Evolutionary conservation across 2,888 invertebrate genomes (phyloP).

Genomic region (Prosapia bicincta): DNA sequence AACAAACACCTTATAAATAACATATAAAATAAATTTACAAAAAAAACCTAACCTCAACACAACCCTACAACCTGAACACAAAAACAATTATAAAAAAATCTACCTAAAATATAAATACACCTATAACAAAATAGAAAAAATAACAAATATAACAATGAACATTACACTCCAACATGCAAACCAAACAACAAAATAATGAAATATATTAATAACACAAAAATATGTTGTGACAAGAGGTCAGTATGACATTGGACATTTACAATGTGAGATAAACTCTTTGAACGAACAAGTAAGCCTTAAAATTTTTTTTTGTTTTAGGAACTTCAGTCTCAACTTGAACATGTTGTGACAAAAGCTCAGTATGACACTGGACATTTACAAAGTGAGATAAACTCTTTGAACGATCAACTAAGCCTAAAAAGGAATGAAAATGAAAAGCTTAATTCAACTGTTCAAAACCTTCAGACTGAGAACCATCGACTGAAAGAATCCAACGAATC

Average conservation of each 20-base stretch:
- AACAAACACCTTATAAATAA: too few relatives aligned
- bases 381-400: constrained; percentile 47
- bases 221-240: constrained; percentile 50
- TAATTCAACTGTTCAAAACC: constrained; percentile 18
- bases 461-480: constrained; percentile 48
- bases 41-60: too few relatives aligned
- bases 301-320: constrained; percentile 48
- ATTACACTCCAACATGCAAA: too few relatives aligned
- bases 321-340: constrained; percentile 52
- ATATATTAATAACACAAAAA: too few relatives aligned
- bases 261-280: constrained; percentile 48
- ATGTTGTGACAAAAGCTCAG: constrained; percentile 51
- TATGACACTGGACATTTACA: constrained; percentile 49
- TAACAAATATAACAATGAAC: too few relatives aligned
- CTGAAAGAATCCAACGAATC: constrained; percentile 29
- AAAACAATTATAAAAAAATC: too few relatives aligned
- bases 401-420: constrained; percentile 41
- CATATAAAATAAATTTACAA: too few relatives aligned
- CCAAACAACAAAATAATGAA: too few relatives aligned
- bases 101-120: too few relatives aligned
- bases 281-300: constrained; percentile 41
- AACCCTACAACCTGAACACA: too few relatives aligned
- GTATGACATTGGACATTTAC: constrained; percentile 50
- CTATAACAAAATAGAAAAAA: too few relatives aligned
- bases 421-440: constrained; percentile 40